A percentile compares a stretch with the other conserved stretches of the same genome.
Conservation (phyloP, 2,113 vertebrate genomes). For the Zonotrichia leucophrys region DNA sequence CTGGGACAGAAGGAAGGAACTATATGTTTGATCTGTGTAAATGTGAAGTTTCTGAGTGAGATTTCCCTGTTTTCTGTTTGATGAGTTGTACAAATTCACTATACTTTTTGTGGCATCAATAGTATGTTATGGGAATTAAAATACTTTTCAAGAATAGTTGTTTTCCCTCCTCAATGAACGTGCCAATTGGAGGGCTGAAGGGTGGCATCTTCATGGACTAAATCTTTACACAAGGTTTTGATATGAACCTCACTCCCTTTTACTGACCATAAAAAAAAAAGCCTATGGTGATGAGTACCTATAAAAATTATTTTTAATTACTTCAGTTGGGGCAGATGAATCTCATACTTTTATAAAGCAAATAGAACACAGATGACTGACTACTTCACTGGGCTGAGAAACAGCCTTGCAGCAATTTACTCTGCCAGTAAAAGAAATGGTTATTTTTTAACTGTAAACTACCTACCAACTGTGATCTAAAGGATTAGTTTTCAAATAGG, state of each 20-base stretch:
- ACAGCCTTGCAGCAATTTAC: not conserved
- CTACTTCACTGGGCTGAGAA: not conserved
- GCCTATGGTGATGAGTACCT: not conserved
- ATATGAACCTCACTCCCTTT: not conserved
- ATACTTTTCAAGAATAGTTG: not conserved
- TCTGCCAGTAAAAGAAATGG: not conserved
- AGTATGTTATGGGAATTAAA: not conserved
- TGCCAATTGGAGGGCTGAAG: not conserved
- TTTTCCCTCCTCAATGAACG: not conserved
- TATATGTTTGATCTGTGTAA: not conserved
- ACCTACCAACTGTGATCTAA: not conserved
- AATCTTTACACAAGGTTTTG: not conserved
- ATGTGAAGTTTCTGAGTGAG: not conserved
- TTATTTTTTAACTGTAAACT: not conserved
- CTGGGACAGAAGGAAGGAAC: not conserved
- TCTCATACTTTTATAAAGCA: not conserved
- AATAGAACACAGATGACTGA: not conserved
- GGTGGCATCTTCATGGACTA: not conserved
- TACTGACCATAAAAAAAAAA: not conserved
- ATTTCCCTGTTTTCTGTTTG: not conserved
- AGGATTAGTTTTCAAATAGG: not conserved
- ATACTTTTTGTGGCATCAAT: not conserved
- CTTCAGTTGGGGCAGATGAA: not conserved
- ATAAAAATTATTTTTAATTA: not conserved
- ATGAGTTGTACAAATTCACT: not conserved